Evolutionary conservation across 2,888 invertebrate genomes (phyloP), one percentile per base, ranked within the genome.

Genomic region (Leptinotarsa peninsularis): DNA sequence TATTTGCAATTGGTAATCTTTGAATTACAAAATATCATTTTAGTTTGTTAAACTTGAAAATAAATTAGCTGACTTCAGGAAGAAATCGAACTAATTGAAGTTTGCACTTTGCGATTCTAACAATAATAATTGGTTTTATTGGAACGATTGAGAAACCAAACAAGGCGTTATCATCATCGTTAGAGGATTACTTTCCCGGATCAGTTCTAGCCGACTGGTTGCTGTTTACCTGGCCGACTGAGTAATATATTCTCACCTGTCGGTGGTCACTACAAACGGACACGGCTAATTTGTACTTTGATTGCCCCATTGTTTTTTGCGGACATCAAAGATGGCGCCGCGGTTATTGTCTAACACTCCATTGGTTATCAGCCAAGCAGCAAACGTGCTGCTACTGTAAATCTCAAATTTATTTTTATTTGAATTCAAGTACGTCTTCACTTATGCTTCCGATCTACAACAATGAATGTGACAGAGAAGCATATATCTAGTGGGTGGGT

Each of bases 241-340:
- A 83, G 81, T 80, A 81, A 81, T 83, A 82, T 82, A 83, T 84
- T 84, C 84, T 82, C 84, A 85, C 84, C 84, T 84, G 84, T 82
- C 82, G 82, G 81, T 82, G 83, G 83, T 76, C 79, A 83, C 82
- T 80, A 79, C 76, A 80, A 79, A 79, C 81, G 79, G 83, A 83
- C 83, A 84, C 84, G 84, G 82, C 81, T 85, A 83, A 84, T 85
- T 84, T 85, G 82, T 84, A 82, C 80, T 72, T 76, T 77, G 80
- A 84, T 83, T 81, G 81, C 79, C 75, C 81, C 81, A 81, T 84
- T 83, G 83, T 84, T 84, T 83, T 84, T 85, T 84, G 74, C 81
- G 27, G 74, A 82, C 78, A 83, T 83, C 82, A 83, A 85, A 85
- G 81, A 84, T 85, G 84, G 85, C 84, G 84, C 81, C 81, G 81